Base-by-base conservation (phyloP, 92 coral and sea anemone species). In the Porites divaricata region DNA sequence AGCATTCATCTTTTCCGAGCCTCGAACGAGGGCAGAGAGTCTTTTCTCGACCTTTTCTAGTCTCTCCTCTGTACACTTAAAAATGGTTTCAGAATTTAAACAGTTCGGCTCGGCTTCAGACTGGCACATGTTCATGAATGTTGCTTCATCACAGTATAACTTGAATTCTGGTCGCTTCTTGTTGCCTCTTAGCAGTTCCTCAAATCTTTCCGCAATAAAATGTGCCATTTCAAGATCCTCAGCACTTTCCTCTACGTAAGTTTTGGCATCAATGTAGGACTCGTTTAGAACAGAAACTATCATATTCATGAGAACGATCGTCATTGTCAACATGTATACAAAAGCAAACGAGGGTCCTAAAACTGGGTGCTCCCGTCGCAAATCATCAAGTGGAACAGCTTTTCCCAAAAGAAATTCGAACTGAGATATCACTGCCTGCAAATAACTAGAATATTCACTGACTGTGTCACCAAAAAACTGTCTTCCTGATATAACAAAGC, bases 221-320 rank as follows among this genome's bases (percentile, higher is more conserved):
- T 49, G 67, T n/a, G 89, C 92, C 92, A 89, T 79, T n/a, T 89
- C 86, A 49, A 84, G 69, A 13, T 84, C 89, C 25, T 85, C 89
- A 0, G 85, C 72, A n/a, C 87, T 57, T 25, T 80, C 83, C 24
- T 79, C 70, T 6, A 66, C 86, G 8, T 59, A 57, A n/a, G 70
- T 74, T 58, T 76, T 67, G 49, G 86, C 87, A 9, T 80, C 87
- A 7, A 62, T 51, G 14, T 73, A 89, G 0, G 92, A 89, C 51
- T 89, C 92, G 78, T 89, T 89, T 4, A 89, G 78, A 11, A 89
- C 77, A 4, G 85, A 87, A 2, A 85, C 74, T 19, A 89, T 28
- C 82, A 89, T 66, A 45, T 89, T 89, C 17, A 80, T 67, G 1
- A 89, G 84, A 11, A 89, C 49, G 23, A 89, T 1, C 2, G 89